phyloP scores from a whole-genome alignment of 53 echinoderm and acorn worm genomes.

The Zoroaster sp. region DNA sequence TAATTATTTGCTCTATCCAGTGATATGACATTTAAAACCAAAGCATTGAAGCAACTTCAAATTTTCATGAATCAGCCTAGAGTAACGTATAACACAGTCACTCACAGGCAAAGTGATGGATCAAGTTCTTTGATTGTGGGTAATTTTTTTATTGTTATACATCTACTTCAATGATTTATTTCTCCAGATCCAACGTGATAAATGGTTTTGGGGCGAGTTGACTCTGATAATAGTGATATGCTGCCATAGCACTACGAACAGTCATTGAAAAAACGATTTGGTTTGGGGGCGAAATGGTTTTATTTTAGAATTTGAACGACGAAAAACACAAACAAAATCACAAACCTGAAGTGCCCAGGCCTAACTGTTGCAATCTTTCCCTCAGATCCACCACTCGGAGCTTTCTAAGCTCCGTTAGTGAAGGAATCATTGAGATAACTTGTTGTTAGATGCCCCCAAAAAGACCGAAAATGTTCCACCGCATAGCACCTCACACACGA shows the following conservation, averaged over 20 bases:
- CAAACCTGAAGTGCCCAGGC: conserved; percentile 77
- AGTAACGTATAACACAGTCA: no score
- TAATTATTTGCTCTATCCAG: no score
- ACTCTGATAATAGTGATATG: no score
- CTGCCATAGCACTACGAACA: neutral
- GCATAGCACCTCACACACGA: neutral
- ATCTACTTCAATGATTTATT: no score
- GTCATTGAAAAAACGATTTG: no score
- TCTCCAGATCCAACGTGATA: no score
- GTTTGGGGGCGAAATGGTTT: neutral
- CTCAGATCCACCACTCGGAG: conserved; percentile 84
- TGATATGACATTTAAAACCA: no score
- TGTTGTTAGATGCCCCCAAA: neutral
- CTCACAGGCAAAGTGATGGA: no score
- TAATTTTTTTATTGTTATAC: no score
- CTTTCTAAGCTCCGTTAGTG: conserved; percentile 77
- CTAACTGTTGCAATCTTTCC: conserved; percentile 72
- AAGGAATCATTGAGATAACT: conserved; percentile 59
- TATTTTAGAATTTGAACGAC: neutral
- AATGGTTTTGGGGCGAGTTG: neutral
- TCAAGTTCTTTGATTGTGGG: no score
- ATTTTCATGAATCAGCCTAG: no score
- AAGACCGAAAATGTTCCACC: neutral
- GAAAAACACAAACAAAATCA: neutral
- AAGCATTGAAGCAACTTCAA: no score